Evolutionary conservation across 2,888 invertebrate genomes (phyloP), one percentile per base, ranked within the genome.

Genomic region (Sinopyrophorus schimmeli): DNA sequence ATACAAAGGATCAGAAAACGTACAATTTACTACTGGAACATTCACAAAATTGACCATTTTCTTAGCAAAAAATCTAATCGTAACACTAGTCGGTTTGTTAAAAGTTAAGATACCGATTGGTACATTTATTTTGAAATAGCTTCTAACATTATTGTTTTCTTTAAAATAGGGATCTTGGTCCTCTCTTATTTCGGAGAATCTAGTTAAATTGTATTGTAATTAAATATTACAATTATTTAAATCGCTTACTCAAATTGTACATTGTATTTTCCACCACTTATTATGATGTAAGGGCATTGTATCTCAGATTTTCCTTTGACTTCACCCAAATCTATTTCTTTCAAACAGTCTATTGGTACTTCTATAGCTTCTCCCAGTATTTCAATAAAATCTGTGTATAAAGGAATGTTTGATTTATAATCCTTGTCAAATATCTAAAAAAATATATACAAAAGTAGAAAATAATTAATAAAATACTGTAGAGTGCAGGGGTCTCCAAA

Each of bases 321-420:
- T 40, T 76, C 77, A 35, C 80, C 80, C 49, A 81, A 78, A 57
- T 81, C 74, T 9, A 84, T 57, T 28, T 63, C 58, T 21, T 55
- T 57, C 1, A 56, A 37, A 41, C 64, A 68, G 58, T 82, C 79
- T 4, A 84, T 70, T 61, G 73, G 71, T 3, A 83, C 79, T 57
- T 82, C 80, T 40, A 81, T 80, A 35, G 80, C 79, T 68, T 84
- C 83, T 0, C 80, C 83, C 0, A 74, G 75, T 9, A 82, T 55
- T 27, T 53, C 43, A 10, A 68, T 50, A 3, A 7, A 31, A 10
- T 60, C 57, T 9, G 28, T 41, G 17, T 44, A 23, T 34, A 57
- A 30, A 24, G 62, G 1, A 69, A 70, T 20, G 14, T 31, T 17
- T 2, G 76, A 74, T 6, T 77, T 71, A 5, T 77, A 74, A 51